These are phyloP conservation scores for Pitangus sulphuratus DNA, from an alignment of 2,797 vertebrate genomes.

Conservation along the genomic window DNA sequence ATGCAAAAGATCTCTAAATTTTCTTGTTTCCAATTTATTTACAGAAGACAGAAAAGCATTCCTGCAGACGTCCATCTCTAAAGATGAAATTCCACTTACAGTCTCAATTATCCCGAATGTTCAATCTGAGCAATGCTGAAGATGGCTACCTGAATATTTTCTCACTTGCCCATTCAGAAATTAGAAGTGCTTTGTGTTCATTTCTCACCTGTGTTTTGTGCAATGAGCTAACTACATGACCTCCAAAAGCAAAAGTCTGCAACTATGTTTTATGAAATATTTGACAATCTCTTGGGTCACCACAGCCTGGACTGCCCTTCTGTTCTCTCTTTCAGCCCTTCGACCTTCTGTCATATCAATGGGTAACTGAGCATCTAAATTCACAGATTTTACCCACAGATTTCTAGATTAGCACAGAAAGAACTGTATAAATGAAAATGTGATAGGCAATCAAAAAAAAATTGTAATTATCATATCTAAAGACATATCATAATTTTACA, in stretches of 20 bases:
- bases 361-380: background rate
- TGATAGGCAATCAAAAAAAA: background rate
- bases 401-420: background rate
- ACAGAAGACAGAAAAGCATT: background rate
- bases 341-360: background rate
- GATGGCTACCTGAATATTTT: background rate
- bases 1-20: background rate
- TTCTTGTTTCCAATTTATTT: background rate
- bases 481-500: background rate
- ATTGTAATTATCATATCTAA: background rate
- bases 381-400: background rate
- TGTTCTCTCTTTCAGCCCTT: background rate
- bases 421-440: background rate
- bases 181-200: background rate
- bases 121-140: background rate
- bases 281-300: background rate
- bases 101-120: background rate
- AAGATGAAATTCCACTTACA: background rate
- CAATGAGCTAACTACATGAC: background rate
- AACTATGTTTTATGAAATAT: background rate
- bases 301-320: background rate
- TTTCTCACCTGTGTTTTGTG: background rate
- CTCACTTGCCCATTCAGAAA: background rate
- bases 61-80: background rate
- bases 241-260: background rate